phyloP scores from a whole-genome alignment of 2,888 invertebrate genomes.

The Bembecia ichneumoniformis region DNA sequence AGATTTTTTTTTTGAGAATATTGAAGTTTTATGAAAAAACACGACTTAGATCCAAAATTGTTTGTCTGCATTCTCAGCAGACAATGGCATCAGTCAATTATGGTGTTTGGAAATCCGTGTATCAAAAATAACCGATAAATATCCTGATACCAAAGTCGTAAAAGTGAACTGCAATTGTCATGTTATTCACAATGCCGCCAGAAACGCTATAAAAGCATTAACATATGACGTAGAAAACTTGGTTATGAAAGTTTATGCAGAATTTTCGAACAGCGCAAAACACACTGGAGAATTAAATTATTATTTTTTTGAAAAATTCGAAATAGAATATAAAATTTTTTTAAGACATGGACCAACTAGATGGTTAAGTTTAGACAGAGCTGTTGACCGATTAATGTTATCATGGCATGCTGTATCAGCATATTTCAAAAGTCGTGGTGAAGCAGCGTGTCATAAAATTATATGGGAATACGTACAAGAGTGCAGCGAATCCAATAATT shows the following conservation, averaged over 20 bases:
- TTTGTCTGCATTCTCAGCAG: neutral
- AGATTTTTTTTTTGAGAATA: neutral
- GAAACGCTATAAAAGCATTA: constrained; percentile 11
- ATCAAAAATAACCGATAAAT: constrained; percentile 8
- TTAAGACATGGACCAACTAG: constrained; percentile 13
- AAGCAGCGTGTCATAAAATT: constrained; percentile 4
- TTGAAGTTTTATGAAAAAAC: neutral
- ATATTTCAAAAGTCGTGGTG: constrained; percentile 5
- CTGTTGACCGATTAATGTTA: constrained; percentile 10
- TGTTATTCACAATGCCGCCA: constrained; percentile 7
- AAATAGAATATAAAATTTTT: constrained; percentile 11
- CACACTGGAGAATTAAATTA: constrained; percentile 12
- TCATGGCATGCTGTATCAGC: constrained; percentile 10
- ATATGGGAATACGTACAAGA: constrained; percentile 3
- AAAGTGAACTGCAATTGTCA: constrained; percentile 10
- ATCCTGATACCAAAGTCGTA: constrained; percentile 5
- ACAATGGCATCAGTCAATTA: neutral
- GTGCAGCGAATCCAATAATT: neutral
- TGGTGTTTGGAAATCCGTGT: constrained; percentile 7
- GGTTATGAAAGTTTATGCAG: constrained; percentile 15
- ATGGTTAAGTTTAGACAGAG: constrained; percentile 11
- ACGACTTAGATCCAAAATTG: neutral
- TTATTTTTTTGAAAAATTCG: constrained; percentile 12
- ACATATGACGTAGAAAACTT: constrained; percentile 17
- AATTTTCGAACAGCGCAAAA: constrained; percentile 14